These are phyloP conservation scores for Octopus bimaculoides DNA, from an alignment of 1,140 invertebrate genomes.

Conservation along the genomic window DNA sequence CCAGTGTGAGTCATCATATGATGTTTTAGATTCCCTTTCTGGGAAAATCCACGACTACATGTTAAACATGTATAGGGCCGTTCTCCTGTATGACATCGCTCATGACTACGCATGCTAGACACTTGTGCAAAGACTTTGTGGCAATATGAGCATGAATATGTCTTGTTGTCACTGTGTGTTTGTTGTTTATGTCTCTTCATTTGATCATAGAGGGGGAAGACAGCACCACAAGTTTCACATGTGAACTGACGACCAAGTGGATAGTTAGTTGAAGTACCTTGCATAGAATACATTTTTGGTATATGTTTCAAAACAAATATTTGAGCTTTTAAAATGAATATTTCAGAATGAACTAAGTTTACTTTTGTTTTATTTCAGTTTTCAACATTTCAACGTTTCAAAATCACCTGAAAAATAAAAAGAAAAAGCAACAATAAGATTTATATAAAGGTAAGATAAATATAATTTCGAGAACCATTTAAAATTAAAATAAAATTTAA, in stretches of 20 bases:
- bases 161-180: constrained; percentile 77
- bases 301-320: too few species aligned
- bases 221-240: background rate
- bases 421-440: too few species aligned
- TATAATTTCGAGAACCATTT: too few species aligned
- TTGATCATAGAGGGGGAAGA: constrained; percentile 10
- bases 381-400: too few species aligned
- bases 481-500: too few species aligned
- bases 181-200: constrained; percentile 21
- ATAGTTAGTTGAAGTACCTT: background rate
- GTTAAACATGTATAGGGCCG: constrained; percentile 29
- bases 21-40: constrained; percentile 15
- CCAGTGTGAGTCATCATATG: constrained; percentile 24
- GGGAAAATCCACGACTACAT: constrained; percentile 34
- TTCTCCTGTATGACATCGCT: constrained; percentile 30
- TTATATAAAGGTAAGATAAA: too few species aligned
- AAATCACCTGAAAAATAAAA: too few species aligned
- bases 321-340: too few species aligned
- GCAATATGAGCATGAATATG: constrained; percentile 67
- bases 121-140: constrained; percentile 28
- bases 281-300: too few species aligned
- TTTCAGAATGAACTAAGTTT: too few species aligned
- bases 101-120: constrained; percentile 31
- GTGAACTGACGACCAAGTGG: background rate
- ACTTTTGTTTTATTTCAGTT: too few species aligned